Evolutionary conservation across 2,797 vertebrate species (phyloP), one percentile per base, ranked within the genome.

Genomic region (Gila robusta): DNA sequence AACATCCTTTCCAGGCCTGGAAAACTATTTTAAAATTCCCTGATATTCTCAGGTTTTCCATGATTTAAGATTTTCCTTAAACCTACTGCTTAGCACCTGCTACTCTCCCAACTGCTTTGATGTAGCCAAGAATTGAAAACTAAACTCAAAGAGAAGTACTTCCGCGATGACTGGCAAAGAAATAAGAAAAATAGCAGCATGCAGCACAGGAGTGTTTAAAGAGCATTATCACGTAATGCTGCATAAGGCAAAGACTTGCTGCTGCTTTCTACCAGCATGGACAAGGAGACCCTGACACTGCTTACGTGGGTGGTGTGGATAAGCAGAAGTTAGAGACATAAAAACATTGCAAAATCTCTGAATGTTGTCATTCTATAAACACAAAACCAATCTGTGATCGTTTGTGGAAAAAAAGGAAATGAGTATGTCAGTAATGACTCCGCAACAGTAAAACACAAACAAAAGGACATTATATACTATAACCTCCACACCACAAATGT

Each of bases 181-280:
- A 47, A 32, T 23, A 16, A 37, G 23, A 70, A 17, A 62, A 41
- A 73, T 2, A 59, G 26, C 44, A 37, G 44, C 56, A 64, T 66
- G 21, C 17, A 49, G 17, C 28, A 14, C 54, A 11, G 10, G 59
- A 67, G 72, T 19, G 54, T 64, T 73, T 64, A 23, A 83, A 83
- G 35, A 23, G 54, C 70, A 59, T 82, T 41, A 74, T 35, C 28
- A 62, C 28, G 56, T 66, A 41, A 37, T 52, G 59, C 41, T 17
- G 56, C 70, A 83, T 47, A 66, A 64, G 39, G 71, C 54, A 74
- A 62, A 83, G 39, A 64, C 56, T 59, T 64, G 37, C 69, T 82
- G 39, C 56, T 74, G 39, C 56, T 56, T 74, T 54, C 82, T 32
- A 67, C 41, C 72, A 83, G 72, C 72, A 76, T 37, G 41, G 56